phyloP scores from a whole-genome alignment of 2,113 vertebrate genomes.

The Setophaga kirtlandii region DNA sequence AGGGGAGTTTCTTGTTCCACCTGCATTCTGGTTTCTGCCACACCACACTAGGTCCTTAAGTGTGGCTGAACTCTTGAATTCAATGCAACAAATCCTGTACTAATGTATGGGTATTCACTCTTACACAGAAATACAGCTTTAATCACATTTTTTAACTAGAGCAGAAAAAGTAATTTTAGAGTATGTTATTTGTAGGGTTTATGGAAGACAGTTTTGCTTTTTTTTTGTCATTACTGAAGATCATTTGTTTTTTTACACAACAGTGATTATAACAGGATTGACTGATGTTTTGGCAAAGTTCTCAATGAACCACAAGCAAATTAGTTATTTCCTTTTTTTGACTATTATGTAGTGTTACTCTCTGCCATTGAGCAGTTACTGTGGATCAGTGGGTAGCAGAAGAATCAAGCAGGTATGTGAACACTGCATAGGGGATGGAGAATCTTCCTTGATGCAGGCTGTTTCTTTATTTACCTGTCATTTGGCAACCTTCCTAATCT shows the following conservation, averaged over 20 bases:
- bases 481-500: background rate
- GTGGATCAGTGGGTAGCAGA: background rate
- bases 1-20: background rate
- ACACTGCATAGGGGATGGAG: background rate
- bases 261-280: background rate
- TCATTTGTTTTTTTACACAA: background rate
- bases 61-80: background rate
- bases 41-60: accelerated
- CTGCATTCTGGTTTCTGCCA: background rate
- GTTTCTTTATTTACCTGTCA: background rate
- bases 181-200: background rate
- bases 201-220: background rate
- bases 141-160: background rate
- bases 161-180: background rate
- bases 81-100: background rate
- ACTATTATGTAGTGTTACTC: background rate
- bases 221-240: background rate
- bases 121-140: background rate
- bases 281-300: constrained; percentile 2
- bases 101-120: background rate
- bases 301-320: background rate
- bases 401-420: background rate
- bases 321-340: background rate
- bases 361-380: background rate
- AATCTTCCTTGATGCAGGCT: background rate